These are phyloP conservation scores for Thelaira solivaga DNA, from an alignment of 2,888 invertebrate genomes.

Conservation along the genomic window DNA sequence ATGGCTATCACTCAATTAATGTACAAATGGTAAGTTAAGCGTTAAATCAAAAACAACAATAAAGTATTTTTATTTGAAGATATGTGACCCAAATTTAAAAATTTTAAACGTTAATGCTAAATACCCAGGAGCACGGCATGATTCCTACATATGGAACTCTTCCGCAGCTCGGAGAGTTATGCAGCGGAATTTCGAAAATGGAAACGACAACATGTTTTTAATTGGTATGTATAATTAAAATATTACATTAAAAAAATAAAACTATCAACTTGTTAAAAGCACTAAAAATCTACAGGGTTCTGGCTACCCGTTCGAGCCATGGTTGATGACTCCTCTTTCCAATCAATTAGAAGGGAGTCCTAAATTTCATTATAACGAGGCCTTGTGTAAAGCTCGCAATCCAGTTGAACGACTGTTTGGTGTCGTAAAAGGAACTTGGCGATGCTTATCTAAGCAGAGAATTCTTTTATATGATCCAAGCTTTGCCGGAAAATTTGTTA, in stretches of 20 bases:
- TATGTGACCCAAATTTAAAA: slow-evolving; percentile 7
- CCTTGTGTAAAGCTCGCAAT: no score
- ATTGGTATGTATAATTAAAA: background rate
- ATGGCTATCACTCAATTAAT: no score
- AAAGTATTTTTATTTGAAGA: background rate
- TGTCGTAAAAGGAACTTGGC: background rate
- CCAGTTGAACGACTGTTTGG: slow-evolving; percentile 15
- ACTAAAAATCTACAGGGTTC: slow-evolving; percentile 8
- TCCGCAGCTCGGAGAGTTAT: slow-evolving; percentile 14
- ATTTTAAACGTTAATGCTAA: no score
- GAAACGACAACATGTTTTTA: slow-evolving; percentile 15
- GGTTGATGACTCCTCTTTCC: no score
- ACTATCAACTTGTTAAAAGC: background rate
- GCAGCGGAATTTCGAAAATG: slow-evolving; percentile 17
- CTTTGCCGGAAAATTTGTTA: slow-evolving; percentile 7
- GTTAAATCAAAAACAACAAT: background rate
- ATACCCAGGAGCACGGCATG: no score
- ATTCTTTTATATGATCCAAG: background rate
- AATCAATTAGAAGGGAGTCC: no score
- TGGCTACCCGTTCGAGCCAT: background rate
- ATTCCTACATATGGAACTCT: no score
- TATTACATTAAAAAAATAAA: background rate
- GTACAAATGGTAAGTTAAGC: no score
- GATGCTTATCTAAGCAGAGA: slow-evolving; percentile 5
- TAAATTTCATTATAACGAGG: no score